These are phyloP conservation scores for Tachina fera DNA, from an alignment of 2,888 invertebrate species.

Conservation along the genomic window DNA sequence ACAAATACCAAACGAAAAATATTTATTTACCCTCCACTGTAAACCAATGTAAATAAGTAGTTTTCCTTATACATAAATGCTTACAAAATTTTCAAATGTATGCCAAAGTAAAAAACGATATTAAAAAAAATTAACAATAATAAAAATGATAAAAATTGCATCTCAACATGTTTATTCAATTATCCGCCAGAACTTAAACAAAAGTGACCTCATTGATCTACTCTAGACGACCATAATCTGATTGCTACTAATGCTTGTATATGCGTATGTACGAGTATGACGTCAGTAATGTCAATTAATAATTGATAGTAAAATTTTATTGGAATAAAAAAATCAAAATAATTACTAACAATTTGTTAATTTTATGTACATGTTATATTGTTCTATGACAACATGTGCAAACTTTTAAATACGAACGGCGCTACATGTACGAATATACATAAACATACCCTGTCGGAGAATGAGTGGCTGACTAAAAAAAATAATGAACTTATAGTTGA, in stretches of 20 bases:
- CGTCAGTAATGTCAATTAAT: conserved; percentile 67
- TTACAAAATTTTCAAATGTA: conserved; percentile 61
- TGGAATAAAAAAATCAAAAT: conserved; percentile 35
- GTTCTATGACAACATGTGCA: conserved; percentile 47
- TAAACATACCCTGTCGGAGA: background rate
- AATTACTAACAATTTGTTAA: conserved; percentile 57
- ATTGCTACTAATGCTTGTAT: conserved; percentile 19
- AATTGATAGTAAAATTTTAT: conserved; percentile 47
- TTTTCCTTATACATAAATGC: conserved; percentile 41
- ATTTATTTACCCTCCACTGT: conserved; percentile 29
- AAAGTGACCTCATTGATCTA: conserved; percentile 71
- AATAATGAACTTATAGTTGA: too few species aligned
- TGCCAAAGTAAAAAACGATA: conserved; percentile 56
- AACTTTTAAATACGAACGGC: background rate
- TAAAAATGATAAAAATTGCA: conserved; percentile 55
- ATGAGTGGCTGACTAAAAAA: too few species aligned
- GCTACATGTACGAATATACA: background rate
- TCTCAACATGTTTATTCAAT: conserved; percentile 72
- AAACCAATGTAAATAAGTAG: conserved; percentile 32
- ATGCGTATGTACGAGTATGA: conserved; percentile 62
- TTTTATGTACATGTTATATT: conserved; percentile 20
- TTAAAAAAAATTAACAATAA: conserved; percentile 17
- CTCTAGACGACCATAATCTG: conserved; percentile 57
- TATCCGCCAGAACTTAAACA: conserved; percentile 65
- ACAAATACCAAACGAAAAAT: background rate